Base-by-base conservation (phyloP, 1,140 invertebrate genomes). In the Listronotus oregonensis region DNA sequence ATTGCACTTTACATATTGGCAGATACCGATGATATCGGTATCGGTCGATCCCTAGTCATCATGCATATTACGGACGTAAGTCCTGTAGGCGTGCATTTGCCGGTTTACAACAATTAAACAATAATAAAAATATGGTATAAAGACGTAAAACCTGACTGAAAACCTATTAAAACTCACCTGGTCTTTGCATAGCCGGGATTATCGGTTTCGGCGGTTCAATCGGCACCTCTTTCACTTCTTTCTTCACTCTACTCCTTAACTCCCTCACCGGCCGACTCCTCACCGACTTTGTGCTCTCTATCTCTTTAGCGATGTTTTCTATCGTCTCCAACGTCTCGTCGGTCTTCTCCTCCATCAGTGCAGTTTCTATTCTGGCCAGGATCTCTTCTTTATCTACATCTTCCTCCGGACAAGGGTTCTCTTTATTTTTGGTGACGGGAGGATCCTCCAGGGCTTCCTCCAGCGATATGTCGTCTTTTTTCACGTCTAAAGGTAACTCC, bases 221-320 rank as follows among this genome's bases (percentile, higher is more conserved):
- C 15, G 32, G 12, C 10, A 18, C 43, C 21, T 65, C 46, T 21
- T 58, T 50, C 4, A 63, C 40, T 18, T 65, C 54, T 10, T 52
- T 43, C 15, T 39, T 57, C 9, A 15, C 34, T n/a, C 63, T 31
- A 37, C 50, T 57, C 21, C 60, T 52, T 18, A 62, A 21, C 18
- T 54, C 60, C 6, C 63, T 39, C 10, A 51, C 54, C 1, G 54
- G 54, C n/a, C 14, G 8, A 14, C 15, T 34, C 17, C 31, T 65
- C 17, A 1, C 27, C n/a, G 27, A 15, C 58, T 65, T 65, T 7
- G 55, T 58, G 50, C 14, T 56, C 14, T 65, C 54, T 21, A 65
- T 58, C 31, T 65, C 63, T 18, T 65, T 57, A 6, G 63, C 63
- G 31, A 65, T 65, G 32, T 65, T 58, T 31, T 65, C 63, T 14